Conservation (phyloP, 2,888 invertebrate species). For the Agrotis puta region DNA sequence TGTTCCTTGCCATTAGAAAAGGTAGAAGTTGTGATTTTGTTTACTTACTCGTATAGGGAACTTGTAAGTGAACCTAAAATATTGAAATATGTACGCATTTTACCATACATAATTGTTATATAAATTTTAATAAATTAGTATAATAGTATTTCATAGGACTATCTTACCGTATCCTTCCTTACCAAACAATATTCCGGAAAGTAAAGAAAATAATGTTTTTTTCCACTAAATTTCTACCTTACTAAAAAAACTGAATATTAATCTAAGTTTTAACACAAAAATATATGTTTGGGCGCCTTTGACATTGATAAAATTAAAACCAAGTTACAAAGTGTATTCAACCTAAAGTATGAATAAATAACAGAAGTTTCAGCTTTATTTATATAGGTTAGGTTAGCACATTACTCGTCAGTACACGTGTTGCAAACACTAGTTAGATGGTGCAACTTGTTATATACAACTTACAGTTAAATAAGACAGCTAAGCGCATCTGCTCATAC, state of each 20-base stretch:
- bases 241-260: not conserved
- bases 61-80: not conserved
- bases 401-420: conserved; percentile 13
- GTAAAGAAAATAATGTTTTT: conserved; percentile 7
- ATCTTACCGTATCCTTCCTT: no score
- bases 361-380: conserved; percentile 2
- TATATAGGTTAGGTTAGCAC: not conserved
- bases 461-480: not conserved
- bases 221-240: no score
- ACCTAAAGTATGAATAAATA: not conserved
- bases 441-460: conserved; percentile 4
- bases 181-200: no score
- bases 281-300: not conserved
- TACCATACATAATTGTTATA: not conserved
- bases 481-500: conserved; percentile 4
- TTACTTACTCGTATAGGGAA: not conserved
- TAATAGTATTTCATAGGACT: no score
- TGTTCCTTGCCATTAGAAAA: conserved; percentile 24
- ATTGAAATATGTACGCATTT: not conserved
- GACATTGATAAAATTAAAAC: not conserved
- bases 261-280: not conserved
- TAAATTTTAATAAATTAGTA: no score
- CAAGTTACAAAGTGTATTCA: conserved; percentile 8
- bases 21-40: conserved; percentile 1
- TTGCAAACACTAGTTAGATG: conserved; percentile 12